phyloP scores from a whole-genome alignment of 2,888 invertebrate genomes.

The Patella caerulea region DNA sequence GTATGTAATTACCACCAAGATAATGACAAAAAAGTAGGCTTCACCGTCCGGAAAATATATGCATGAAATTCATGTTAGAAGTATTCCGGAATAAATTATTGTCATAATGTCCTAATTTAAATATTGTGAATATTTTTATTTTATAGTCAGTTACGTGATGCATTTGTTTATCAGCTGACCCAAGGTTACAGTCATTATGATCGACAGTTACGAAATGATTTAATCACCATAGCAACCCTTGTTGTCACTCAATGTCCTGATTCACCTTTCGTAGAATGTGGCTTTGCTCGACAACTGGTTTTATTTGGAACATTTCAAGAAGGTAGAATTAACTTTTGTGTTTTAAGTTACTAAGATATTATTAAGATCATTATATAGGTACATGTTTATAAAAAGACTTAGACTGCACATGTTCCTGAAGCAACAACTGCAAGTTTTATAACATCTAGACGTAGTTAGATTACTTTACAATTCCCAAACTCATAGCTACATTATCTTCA shows the following conservation, averaged over 20 bases:
- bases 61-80: no score
- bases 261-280: slow-evolving; percentile 71
- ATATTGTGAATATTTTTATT: neutral
- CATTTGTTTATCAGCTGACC: slow-evolving; percentile 69
- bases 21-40: no score
- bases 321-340: slow-evolving; percentile 52
- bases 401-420: no score
- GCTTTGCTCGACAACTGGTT: slow-evolving; percentile 69
- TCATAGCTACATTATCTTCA: neutral
- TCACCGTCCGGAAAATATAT: no score
- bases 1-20: no score
- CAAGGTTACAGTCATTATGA: slow-evolving; percentile 70
- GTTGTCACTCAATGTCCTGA: slow-evolving; percentile 59
- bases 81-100: no score
- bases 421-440: no score
- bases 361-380: neutral
- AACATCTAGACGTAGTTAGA: no score
- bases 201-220: slow-evolving; percentile 70
- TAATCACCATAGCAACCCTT: slow-evolving; percentile 66
- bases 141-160: slow-evolving; percentile 68
- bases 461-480: no score
- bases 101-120: no score
- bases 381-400: neutral
- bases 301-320: slow-evolving; percentile 71
- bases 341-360: neutral